These are phyloP conservation scores for Tyto alba DNA, from an alignment of 2,113 vertebrate genomes.

Conservation along the genomic window DNA sequence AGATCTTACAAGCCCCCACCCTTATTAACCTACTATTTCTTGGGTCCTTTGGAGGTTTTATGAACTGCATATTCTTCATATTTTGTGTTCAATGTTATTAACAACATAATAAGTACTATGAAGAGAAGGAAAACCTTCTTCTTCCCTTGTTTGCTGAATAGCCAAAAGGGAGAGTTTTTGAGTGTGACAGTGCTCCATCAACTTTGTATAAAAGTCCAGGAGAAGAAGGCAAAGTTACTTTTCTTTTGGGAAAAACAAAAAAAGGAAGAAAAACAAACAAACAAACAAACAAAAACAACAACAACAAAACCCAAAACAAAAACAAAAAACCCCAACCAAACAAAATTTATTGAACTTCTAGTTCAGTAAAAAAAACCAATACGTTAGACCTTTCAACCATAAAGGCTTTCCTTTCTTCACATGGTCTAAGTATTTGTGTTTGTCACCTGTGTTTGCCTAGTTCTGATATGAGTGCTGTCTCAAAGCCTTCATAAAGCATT, in stretches of 20 bases:
- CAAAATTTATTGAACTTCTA: too few relatives aligned
- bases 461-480: background rate
- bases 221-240: background rate
- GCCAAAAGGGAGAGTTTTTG: background rate
- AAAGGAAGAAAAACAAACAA: too few relatives aligned
- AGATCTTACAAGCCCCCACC: background rate
- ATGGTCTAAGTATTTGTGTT: background rate
- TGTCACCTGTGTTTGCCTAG: slow-evolving; percentile 22
- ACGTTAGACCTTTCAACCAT: background rate
- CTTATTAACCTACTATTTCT: background rate
- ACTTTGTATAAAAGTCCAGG: background rate
- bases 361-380: too few relatives aligned
- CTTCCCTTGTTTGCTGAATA: background rate
- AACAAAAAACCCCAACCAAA: background rate
- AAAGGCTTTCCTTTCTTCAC: background rate
- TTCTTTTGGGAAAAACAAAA: background rate
- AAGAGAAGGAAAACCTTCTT: background rate
- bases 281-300: too few relatives aligned
- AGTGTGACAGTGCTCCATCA: background rate
- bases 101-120: background rate
- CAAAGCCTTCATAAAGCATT: slow-evolving; percentile 21
- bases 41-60: background rate
- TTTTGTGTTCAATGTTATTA: background rate
- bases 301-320: too few relatives aligned
- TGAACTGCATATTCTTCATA: background rate